phyloP scores from a whole-genome alignment of 2,797 vertebrate species.

The Pantherophis vulpinus region DNA sequence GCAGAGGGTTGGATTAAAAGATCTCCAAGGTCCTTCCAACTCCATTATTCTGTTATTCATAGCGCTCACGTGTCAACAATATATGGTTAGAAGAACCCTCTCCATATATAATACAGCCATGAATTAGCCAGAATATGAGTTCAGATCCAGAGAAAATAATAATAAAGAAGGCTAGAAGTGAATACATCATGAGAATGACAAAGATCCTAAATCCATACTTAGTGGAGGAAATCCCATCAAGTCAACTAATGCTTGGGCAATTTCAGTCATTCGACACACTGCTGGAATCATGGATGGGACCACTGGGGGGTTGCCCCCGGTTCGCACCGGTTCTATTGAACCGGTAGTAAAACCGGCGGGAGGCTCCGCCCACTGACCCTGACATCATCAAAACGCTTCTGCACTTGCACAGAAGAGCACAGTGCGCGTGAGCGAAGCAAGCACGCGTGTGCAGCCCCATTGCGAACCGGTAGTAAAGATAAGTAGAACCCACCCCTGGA shows the following conservation, averaged over 20 bases:
- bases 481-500: background rate
- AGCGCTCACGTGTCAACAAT: background rate
- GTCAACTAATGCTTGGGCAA: background rate
- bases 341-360: too few species aligned
- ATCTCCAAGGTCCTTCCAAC: background rate
- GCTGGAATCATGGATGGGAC: background rate
- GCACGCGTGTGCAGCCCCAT: accelerated
- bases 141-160: background rate
- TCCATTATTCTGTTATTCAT: background rate
- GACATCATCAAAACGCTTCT: too few species aligned
- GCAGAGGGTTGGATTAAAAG: background rate
- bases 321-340: too few species aligned
- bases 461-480: too few species aligned
- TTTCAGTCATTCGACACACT: background rate
- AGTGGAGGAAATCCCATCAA: background rate
- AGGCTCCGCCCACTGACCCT: too few species aligned
- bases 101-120: background rate
- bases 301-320: too few species aligned
- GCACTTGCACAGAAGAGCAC: too few species aligned
- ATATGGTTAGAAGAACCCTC: background rate
- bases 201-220: background rate
- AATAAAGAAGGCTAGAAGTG: too few species aligned
- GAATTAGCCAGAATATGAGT: background rate
- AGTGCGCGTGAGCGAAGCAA: too few species aligned
- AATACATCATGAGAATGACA: background rate